Base-by-base conservation (phyloP, 2,888 invertebrate genomes). In the Xylophagus ater region DNA sequence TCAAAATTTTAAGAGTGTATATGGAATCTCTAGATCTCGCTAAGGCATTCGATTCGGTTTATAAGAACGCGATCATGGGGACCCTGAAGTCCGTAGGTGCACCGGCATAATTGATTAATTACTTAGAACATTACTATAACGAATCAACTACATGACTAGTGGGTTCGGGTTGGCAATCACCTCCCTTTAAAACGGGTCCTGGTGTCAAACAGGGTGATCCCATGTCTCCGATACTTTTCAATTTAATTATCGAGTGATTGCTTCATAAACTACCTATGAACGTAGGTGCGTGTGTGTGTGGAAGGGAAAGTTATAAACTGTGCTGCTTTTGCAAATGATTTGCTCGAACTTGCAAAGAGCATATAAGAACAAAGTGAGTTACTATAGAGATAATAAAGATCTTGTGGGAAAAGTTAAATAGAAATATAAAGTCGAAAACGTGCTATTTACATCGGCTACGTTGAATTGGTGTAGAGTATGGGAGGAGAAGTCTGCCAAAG, bases 1-100 rank as follows among this genome's bases (percentile, higher is more conserved):
- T n/a, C n/a, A n/a, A n/a, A 6, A 18, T 1, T 19, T 32, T 9
- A 17, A 2, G 19, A 12, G 20, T 10, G 15, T 18, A 32, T 18
- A 4, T 32, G 12, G 13, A 9, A 10, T 14, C 13, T 14, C 32
- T 18, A 20, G 32, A 32, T 12, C 20, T 14, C n/a, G 18, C 32
- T 4, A 32, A 8, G n/a, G 32, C 32, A n/a, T 32, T 19, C 9
- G 32, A 32, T n/a, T 19, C n/a, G n/a, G n/a, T n/a, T n/a, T n/a
- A n/a, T n/a, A n/a, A 19, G 6, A 19, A 20, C 19, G 10, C 5
- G 4, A n/a, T n/a, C n/a, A n/a, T n/a, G n/a, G n/a, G n/a, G n/a
- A n/a, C n/a, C n/a, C n/a, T n/a, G n/a, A n/a, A n/a, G n/a, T n/a
- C n/a, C n/a, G n/a, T n/a, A n/a, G n/a, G n/a, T n/a, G n/a, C n/a